A percentile compares a stretch with the other conserved stretches of the same genome.
Evolutionary conservation across 2,113 vertebrate species (phyloP).

Genomic region (Chrysemys picta): DNA sequence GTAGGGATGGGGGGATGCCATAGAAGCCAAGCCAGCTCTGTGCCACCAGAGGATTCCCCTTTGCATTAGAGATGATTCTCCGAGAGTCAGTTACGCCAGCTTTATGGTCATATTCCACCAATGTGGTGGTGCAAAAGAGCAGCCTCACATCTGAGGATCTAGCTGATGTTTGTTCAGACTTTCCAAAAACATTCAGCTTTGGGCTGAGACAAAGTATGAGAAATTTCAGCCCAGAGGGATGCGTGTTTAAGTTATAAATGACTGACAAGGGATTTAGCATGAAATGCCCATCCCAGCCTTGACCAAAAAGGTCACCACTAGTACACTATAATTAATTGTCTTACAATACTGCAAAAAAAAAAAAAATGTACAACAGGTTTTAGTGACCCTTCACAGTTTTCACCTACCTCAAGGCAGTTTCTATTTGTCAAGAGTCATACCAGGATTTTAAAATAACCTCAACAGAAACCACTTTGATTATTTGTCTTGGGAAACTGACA

Average conservation of each 20-base stretch:
- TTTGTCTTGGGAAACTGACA: conserved; percentile 25
- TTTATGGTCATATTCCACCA: background rate
- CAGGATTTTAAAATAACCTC: conserved; percentile 8
- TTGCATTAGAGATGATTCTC: background rate
- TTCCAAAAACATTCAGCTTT: background rate
- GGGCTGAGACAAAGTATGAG: background rate
- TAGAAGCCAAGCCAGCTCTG: background rate
- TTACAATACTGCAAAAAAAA: background rate
- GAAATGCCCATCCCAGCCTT: background rate
- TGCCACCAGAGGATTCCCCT: background rate
- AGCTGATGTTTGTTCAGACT: background rate
- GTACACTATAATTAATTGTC: background rate
- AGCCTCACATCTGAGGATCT: background rate
- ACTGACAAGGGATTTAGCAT: background rate
- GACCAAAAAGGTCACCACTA: background rate
- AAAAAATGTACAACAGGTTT: background rate
- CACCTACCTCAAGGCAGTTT: background rate
- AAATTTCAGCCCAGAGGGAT: background rate
- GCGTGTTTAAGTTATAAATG: background rate
- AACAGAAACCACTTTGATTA: conserved; percentile 6
- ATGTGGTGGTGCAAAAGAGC: background rate
- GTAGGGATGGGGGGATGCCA: background rate
- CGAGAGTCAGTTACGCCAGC: background rate
- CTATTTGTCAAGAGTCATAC: conserved; percentile 7
- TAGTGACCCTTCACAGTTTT: background rate